Evolutionary conservation across 2,113 vertebrate species (phyloP), one percentile per base, ranked within the genome.

Genomic region (Nymphicus hollandicus): DNA sequence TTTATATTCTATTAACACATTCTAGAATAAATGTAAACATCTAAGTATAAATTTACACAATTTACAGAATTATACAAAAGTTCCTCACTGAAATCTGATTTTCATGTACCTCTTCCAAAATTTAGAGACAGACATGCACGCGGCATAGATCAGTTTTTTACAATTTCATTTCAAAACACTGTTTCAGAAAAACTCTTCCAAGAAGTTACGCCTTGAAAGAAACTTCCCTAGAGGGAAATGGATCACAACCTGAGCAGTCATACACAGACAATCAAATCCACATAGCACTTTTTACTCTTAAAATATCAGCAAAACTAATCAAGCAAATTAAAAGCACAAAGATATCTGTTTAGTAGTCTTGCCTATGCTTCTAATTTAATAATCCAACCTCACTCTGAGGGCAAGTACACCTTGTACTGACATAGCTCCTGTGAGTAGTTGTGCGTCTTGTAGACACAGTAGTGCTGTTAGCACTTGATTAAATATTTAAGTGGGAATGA

Each of bases 391-490:
- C 66, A 76, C 58, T 76, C 17, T 3, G 76, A 93, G 61, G 22
- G 39, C 46, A 69, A 12, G 44, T 18, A 49, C 69, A 61, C 60
- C 68, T 92, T 63, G n/a, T 70, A 81, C 47, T 61, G 69, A 65
- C 50, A 86, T 44, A 79, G 25, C 23, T 91, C 37, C 86, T 88
- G 22, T 70, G 55, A 89, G 52, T 35, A 71, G 76, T 63, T 88
- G 28, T 84, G 65, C 18, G 84, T 88, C 73, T 44, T 70, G 44
- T 33, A 70, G 65, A 66, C 72, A 55, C 64, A 53, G 50, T 43
- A 85, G 80, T 71, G 60, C 85, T 88, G 69, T 86, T 95, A 69
- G 60, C 83, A 74, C 87, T 84, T 91, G 78, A 93, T 95, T 81
- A 92, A 91, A 81, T 79, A 84, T 91, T 92, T 93, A 43, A 73